phyloP scores from a whole-genome alignment of 2,113 vertebrate genomes.

The Miniopterus natalensis region DNA sequence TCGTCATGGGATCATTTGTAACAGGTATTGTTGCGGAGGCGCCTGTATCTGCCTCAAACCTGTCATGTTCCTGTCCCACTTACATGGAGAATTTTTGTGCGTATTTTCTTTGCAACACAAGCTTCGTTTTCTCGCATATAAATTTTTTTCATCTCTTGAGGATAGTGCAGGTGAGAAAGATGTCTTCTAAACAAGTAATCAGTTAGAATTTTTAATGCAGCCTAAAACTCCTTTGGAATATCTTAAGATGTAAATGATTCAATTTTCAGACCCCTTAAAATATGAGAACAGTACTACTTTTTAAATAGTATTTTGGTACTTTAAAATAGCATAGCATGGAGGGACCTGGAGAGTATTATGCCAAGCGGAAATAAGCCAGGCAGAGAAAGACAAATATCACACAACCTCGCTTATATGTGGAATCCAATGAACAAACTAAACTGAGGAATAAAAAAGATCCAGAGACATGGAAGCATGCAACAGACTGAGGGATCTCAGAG shows the following conservation, averaged over 20 bases:
- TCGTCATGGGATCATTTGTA: accelerated
- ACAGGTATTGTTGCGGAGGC: accelerated
- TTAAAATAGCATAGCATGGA: conserved; percentile 71
- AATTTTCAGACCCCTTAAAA: conserved; percentile 68
- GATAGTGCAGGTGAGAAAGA: background rate
- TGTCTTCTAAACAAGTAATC: background rate
- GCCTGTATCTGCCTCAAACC: accelerated
- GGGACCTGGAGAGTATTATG: no score
- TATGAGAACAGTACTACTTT: conserved; percentile 61
- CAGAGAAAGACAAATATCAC: no score
- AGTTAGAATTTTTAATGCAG: conserved; percentile 27
- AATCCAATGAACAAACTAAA: no score
- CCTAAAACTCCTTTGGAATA: background rate
- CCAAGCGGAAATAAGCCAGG: no score
- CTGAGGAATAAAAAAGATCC: no score
- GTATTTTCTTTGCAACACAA: background rate
- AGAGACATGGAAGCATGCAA: no score
- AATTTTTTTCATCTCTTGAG: background rate
- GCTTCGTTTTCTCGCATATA: background rate
- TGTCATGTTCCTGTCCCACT: accelerated
- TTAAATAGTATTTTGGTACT: conserved; percentile 61
- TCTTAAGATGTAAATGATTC: conserved; percentile 62
- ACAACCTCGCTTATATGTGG: no score
- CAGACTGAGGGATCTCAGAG: no score
- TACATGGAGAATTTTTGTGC: background rate